Evolutionary conservation across 2,797 vertebrate genomes (phyloP).

Genomic region (Borostomias antarcticus): DNA sequence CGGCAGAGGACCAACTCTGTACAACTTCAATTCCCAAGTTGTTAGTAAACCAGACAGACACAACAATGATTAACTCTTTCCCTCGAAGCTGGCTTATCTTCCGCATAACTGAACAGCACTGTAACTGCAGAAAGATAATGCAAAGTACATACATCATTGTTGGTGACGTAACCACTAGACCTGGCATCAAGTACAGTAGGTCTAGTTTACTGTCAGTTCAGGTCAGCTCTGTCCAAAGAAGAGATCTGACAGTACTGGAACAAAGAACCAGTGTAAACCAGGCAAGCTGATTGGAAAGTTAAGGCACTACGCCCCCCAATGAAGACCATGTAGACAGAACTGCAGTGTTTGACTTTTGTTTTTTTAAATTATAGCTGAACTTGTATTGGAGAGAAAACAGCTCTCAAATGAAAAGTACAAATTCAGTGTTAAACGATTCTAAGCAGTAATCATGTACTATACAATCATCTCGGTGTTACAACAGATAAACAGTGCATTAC

Average conservation of each 20-base stretch:
- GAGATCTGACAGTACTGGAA: not conserved
- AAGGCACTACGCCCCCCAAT: not conserved
- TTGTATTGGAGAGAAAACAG: constrained; percentile 25
- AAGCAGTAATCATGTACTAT: constrained; percentile 28
- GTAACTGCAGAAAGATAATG: not conserved
- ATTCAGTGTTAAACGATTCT: constrained; percentile 40
- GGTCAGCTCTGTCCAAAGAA: not conserved
- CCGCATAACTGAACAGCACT: not conserved
- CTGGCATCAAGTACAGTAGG: too few relatives aligned
- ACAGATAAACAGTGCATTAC: constrained; percentile 4
- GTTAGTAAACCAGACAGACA: not conserved
- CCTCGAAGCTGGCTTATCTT: not conserved
- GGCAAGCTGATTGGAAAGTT: not conserved
- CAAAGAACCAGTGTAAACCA: too few relatives aligned
- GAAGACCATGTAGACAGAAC: not conserved
- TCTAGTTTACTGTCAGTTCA: not conserved
- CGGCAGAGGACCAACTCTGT: not conserved
- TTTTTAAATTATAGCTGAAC: constrained; percentile 48
- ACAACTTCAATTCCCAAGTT: not conserved
- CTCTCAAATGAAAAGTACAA: constrained; percentile 32
- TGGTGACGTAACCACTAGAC: not conserved
- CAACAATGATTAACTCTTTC: not conserved
- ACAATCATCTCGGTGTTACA: constrained; percentile 3
- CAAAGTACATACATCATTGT: too few relatives aligned
- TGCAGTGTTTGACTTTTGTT: constrained; percentile 19